Evolutionary conservation across 1,140 invertebrate genomes (phyloP), one percentile per base, ranked within the genome.

Genomic region (Rhyacophila brunnea): DNA sequence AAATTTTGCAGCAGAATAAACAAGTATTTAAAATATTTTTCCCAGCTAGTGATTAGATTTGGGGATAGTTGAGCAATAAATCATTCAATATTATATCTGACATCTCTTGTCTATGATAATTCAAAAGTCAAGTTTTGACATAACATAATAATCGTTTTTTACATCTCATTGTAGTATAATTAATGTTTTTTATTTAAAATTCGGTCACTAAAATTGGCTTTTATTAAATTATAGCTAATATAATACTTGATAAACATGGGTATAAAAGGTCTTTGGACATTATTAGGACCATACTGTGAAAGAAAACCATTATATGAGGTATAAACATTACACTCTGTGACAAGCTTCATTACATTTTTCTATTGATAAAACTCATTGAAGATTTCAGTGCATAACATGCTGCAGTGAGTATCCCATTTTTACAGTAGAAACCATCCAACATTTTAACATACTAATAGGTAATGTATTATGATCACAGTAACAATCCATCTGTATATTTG

Each of bases 261-360:
- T 14, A 87, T 92, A 0, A 91, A 91, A 77, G 85, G 89, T 67
- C 79, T 92, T 52, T 91, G 89, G 90, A 81, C 80, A 20, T 79
- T 91, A 51, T 74, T 92, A 48, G 78, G 83, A 18, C 88, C 89
- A 35, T 81, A 84, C 40, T 83, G 84, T 61, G 87, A 91, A 53
- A 84, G 84, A 50, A 88, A 86, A 70, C 84, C 89, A 4, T 71
- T 91, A 17, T 85, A 82, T 69, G 87, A 91, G 74, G 76, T 79
- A 67, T 62, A 45, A 50, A 17, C 34, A 18, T n/a, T 2, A 18
- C 20, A 46, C 17, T 7, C 20, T 46, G 5, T 9, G 42, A 43
- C n/a, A 5, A 18, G 17, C 2, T 14, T 17, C 7, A 46, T 46
- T 18, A 18, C n/a, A 10, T 6, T n/a, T 14, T 15, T 18, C 43